These are phyloP conservation scores for Megaceryle maxima DNA, from an alignment of 2,113 vertebrate species.

Conservation along the genomic window DNA sequence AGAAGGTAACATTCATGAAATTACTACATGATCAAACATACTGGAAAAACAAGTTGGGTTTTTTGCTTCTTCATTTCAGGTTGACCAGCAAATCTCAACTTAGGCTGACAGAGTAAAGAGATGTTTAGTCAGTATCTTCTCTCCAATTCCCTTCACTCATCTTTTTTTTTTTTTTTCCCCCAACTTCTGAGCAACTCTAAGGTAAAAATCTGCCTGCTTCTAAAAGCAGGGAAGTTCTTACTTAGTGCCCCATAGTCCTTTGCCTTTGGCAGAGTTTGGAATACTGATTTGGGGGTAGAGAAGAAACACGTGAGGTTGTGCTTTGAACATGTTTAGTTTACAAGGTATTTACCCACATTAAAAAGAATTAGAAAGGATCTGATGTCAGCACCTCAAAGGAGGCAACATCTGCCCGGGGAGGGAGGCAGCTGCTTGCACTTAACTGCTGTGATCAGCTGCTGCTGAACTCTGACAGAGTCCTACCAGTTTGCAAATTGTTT, in stretches of 20 bases:
- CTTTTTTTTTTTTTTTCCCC: no score
- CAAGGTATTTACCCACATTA: background rate
- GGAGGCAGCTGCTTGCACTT: background rate
- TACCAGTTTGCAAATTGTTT: background rate
- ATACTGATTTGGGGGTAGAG: background rate
- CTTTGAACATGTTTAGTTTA: background rate
- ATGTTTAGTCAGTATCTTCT: background rate
- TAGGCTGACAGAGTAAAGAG: background rate
- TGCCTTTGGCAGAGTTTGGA: background rate
- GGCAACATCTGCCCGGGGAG: background rate
- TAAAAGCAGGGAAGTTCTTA: background rate
- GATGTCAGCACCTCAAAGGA: background rate
- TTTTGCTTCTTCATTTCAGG: background rate
- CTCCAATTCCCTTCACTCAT: background rate
- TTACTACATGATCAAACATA: background rate
- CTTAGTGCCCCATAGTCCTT: background rate
- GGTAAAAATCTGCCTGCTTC: background rate
- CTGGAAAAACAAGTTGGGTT: background rate
- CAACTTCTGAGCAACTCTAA: background rate
- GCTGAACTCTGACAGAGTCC: background rate
- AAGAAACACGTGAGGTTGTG: background rate
- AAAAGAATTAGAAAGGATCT: background rate
- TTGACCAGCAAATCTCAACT: background rate
- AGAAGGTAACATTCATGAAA: background rate
- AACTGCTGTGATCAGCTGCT: rapidly evolving